phyloP scores from a whole-genome alignment of 2,797 vertebrate species.

The Protosalanx chinensis region DNA sequence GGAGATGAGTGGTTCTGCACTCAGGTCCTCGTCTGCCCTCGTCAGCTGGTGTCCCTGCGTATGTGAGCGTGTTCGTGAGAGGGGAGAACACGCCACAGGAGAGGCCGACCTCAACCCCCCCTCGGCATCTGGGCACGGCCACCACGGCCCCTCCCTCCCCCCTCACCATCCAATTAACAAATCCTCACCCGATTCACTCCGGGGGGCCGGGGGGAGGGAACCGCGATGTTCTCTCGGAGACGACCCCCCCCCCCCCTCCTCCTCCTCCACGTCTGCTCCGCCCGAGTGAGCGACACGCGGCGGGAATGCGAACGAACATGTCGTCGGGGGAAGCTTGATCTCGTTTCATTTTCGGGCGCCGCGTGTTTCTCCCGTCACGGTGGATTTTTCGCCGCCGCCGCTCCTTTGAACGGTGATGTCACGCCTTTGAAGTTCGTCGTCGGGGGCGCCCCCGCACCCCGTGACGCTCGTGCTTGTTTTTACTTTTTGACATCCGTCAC shows the following conservation, averaged over 20 bases:
- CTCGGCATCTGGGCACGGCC: background rate
- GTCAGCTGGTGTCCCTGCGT: background rate
- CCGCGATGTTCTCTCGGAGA: background rate
- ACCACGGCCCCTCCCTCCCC: background rate
- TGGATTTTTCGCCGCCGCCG: background rate
- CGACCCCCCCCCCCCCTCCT: no score
- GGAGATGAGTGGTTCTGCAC: no score
- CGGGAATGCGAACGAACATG: background rate
- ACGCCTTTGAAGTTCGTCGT: no score
- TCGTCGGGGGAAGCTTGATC: background rate
- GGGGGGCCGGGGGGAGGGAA: background rate
- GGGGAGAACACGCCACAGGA: background rate
- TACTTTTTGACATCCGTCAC: background rate
- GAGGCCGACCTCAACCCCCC: background rate
- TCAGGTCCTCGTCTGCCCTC: background rate
- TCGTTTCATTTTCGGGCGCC: background rate
- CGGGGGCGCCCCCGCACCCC: no score
- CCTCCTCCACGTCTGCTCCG: background rate
- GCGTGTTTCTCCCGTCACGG: no score
- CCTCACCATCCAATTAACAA: background rate
- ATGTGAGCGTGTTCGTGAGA: background rate
- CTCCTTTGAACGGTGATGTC: background rate
- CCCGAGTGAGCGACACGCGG: background rate
- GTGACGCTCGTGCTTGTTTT: no score
- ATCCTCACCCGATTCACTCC: constrained; percentile 4